These are phyloP conservation scores for Julus scanicus DNA, from an alignment of 2,888 invertebrate genomes.

Conservation along the genomic window DNA sequence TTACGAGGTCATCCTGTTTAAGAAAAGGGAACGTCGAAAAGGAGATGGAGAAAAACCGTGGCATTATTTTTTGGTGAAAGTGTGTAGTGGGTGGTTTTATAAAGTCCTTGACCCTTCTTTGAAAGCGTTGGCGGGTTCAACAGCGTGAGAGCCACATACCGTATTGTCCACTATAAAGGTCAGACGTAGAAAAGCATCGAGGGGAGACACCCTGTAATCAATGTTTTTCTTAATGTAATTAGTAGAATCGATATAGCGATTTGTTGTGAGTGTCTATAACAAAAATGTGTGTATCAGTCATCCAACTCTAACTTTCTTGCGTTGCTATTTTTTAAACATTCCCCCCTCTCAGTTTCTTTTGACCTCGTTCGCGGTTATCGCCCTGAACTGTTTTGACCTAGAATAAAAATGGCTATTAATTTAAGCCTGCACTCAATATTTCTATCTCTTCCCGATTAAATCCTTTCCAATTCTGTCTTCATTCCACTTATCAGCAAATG, in stretches of 20 bases:
- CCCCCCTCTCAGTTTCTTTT: not conserved
- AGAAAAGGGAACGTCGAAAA: slow-evolving; percentile 37
- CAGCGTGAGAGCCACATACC: not conserved
- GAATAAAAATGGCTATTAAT: slow-evolving; percentile 36
- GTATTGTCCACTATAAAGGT: not conserved
- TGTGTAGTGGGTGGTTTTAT: not conserved
- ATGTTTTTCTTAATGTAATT: not conserved
- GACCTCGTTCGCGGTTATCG: slow-evolving; percentile 39
- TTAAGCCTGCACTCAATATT: slow-evolving; percentile 25
- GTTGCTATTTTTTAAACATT: not conserved
- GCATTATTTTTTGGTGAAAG: not conserved
- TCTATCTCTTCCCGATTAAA: slow-evolving; percentile 30
- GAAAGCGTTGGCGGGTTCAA: not conserved
- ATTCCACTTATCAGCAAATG: too few species aligned
- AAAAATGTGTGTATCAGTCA: not conserved
- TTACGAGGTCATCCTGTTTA: slow-evolving; percentile 22
- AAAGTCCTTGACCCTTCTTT: not conserved
- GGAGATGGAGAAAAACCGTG: slow-evolving; percentile 2
- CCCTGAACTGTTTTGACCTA: slow-evolving; percentile 30
- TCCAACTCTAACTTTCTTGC: slow-evolving; percentile 22
- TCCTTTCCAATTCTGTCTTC: slow-evolving; percentile 7
- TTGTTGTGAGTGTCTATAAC: not conserved
- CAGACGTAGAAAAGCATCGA: not conserved
- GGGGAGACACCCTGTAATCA: not conserved
- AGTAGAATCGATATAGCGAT: not conserved